phyloP scores from a whole-genome alignment of 1,140 invertebrate genomes.

The Cherax destructor region DNA sequence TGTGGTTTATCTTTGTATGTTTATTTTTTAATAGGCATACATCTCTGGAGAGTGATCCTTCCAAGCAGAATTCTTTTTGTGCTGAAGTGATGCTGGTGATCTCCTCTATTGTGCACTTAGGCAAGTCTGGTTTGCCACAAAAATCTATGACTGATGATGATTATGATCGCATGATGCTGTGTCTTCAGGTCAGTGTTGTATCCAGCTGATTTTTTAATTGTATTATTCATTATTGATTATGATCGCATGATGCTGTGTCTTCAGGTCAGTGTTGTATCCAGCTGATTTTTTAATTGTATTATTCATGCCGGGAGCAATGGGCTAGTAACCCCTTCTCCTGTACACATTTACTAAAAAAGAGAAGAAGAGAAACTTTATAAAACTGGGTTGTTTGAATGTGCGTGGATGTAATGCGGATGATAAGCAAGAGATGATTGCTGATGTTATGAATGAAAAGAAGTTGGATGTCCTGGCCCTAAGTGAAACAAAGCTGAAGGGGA shows the following conservation, averaged over 20 bases:
- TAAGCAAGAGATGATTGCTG: no score
- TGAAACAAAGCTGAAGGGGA: no score
- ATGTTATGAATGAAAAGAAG: no score
- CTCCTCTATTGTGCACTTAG: constrained; percentile 89
- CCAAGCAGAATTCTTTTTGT: constrained; percentile 82
- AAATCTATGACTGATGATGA: constrained; percentile 96
- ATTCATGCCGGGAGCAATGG: no score
- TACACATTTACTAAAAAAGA: no score
- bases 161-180: constrained; percentile 91
- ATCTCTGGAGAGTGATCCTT: constrained; percentile 73
- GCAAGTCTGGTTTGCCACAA: constrained; percentile 80
- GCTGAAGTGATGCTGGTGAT: constrained; percentile 93
- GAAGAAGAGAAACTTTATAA: no score
- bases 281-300: not conserved
- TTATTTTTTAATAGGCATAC: constrained; percentile 64
- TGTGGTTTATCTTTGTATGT: not conserved
- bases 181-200: constrained; percentile 77
- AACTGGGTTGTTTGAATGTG: no score
- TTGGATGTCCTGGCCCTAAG: no score
- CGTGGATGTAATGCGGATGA: no score
- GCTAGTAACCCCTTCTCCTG: no score
- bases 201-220: not conserved
- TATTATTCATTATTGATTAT: constrained; percentile 79
- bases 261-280: constrained; percentile 73
- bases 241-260: constrained; percentile 92